Base-by-base conservation (phyloP, 2,797 vertebrate species). In the Myiotriccus ornatus region DNA sequence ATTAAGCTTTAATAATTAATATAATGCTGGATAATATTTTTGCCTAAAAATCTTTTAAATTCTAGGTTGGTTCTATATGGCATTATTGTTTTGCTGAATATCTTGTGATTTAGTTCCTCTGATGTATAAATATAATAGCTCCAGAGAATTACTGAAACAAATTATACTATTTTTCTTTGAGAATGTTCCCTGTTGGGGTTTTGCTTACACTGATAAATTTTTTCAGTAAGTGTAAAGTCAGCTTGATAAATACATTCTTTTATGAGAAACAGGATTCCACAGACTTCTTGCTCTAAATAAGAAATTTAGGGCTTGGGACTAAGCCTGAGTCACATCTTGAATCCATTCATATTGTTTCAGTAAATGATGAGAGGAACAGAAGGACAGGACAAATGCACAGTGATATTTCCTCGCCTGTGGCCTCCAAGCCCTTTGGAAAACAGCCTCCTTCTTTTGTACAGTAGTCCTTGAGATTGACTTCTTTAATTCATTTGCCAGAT, bases 141-240 rank as follows among this genome's bases (percentile, higher is more conserved):
- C 83, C 75, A 85, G 65, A 55, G 71, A 95, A 85, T 59, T 80
- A 35, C 44, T 88, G 74, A 70, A 88, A 63, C 37, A 80, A 83
- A 96, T 94, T 52, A 84, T 93, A 57, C 67, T 82, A 79, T 89
- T 93, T 80, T 75, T 93, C 70, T 85, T 20, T 75, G 52, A 55
- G 53, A 88, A 34, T 35, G 14, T 81, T 95, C 49, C 57, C 70
- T 89, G 12, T 37, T 94, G 71, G 56, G 35, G 19, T 49, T 84
- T 94, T 71, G 27, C 44, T 76, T 77, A 64, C 43, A n/a, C 71
- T 70, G 75, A 90, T 68, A 74, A 84, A 94, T 44, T 62, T 90
- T 76, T 85, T 44, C 89, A 96, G 25, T 94, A 95, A 91, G 47
- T 32, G 14, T 87, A 56, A 71, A 78, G n/a, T 28, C 47, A 69